These are phyloP conservation scores for Ips typographus DNA, from an alignment of 1,140 invertebrate genomes.

Conservation along the genomic window DNA sequence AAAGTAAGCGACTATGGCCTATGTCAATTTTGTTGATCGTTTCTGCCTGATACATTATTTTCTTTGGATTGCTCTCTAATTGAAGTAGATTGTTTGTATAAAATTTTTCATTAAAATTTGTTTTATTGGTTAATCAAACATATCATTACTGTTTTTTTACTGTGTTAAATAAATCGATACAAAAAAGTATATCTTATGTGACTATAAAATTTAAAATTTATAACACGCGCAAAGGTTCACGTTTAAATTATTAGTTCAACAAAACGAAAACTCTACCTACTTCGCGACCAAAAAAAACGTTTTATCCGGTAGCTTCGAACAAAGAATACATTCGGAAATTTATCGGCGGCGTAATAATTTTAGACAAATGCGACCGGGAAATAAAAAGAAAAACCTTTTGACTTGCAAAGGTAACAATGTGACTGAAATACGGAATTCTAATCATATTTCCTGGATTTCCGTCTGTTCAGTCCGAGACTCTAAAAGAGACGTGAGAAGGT, in stretches of 20 bases:
- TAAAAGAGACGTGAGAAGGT: slow-evolving; percentile 6
- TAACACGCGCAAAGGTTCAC: slow-evolving; percentile 17
- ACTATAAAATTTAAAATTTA: slow-evolving; percentile 16
- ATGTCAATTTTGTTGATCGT: too few species aligned
- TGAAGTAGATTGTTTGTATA: too few species aligned
- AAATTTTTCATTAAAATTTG: too few species aligned
- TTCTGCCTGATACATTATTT: too few species aligned
- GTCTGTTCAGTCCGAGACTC: not conserved
- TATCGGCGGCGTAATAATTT: slow-evolving; percentile 27
- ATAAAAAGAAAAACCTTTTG: slow-evolving; percentile 20
- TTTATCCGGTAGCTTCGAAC: slow-evolving; percentile 11
- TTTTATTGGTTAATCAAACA: too few species aligned
- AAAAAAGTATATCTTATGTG: too few species aligned
- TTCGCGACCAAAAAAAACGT: slow-evolving; percentile 15
- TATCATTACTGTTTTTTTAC: too few species aligned
- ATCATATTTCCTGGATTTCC: slow-evolving; percentile 14
- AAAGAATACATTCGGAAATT: slow-evolving; percentile 29
- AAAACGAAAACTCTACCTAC: slow-evolving; percentile 26
- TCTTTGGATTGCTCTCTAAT: too few species aligned
- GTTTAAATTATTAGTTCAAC: slow-evolving; percentile 29
- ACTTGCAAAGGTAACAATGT: slow-evolving; percentile 28
- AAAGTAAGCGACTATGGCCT: too few species aligned
- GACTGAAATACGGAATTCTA: slow-evolving; percentile 26
- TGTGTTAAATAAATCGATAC: too few species aligned
- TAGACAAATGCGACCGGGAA: slow-evolving; percentile 29